These are phyloP conservation scores for Hippocampus kuda DNA, from an alignment of 2,797 vertebrate genomes.

Conservation along the genomic window DNA sequence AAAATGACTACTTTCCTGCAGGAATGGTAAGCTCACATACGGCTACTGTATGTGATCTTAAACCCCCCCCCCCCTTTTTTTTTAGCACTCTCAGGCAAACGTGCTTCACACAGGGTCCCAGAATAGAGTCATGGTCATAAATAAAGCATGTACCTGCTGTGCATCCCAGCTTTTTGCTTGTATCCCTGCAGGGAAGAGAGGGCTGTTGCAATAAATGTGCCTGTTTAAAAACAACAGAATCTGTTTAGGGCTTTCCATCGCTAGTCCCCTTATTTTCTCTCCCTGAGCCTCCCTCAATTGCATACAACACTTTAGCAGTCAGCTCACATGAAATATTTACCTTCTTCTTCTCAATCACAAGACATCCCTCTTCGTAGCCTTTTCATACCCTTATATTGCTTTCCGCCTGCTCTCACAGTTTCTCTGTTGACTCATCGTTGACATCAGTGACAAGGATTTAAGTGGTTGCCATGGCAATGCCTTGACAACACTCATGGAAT, in stretches of 20 bases:
- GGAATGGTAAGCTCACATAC: conserved; percentile 20
- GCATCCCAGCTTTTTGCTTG: conserved; percentile 37
- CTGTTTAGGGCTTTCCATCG: conserved; percentile 24
- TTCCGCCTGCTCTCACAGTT: conserved; percentile 12
- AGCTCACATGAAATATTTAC: conserved; percentile 30
- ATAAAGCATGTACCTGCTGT: conserved; percentile 63
- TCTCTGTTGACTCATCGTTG: conserved; percentile 37
- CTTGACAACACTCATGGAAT: conserved; percentile 58
- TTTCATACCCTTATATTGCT: conserved; percentile 16
- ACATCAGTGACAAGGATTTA: conserved; percentile 32
- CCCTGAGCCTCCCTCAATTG: conserved; percentile 25
- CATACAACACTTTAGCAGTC: conserved; percentile 30
- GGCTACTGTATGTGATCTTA: conserved; percentile 12
- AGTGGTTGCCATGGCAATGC: conserved; percentile 58
- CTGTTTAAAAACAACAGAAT: conserved; percentile 10
- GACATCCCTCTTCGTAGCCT: conserved; percentile 13
- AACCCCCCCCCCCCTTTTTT: conserved; percentile 6
- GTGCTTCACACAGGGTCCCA: conserved; percentile 28
- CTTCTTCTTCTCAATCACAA: conserved; percentile 23
- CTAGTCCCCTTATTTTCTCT: conserved; percentile 22
- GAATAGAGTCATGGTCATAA: conserved; percentile 56
- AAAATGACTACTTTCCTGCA: neutral
- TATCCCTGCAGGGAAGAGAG: conserved; percentile 21
- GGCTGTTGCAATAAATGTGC: conserved; percentile 6
- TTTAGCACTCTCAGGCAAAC: conserved; percentile 26